These are phyloP conservation scores for Nemoura dubitans DNA, from an alignment of 2,888 invertebrate species.

Conservation along the genomic window DNA sequence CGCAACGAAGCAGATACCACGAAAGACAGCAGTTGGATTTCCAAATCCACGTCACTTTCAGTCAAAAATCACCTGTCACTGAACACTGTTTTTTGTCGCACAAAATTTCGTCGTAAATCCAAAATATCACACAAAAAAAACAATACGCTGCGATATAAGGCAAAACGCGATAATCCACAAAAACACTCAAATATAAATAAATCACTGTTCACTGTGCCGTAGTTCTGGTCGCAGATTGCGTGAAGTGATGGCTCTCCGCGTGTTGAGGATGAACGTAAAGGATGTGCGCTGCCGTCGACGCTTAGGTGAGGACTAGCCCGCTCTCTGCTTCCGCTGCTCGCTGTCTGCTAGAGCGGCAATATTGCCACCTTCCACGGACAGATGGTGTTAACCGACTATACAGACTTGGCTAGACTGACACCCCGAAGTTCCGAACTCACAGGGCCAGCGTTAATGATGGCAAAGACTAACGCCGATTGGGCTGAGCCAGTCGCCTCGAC, in stretches of 20 bases:
- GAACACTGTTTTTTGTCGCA: background rate
- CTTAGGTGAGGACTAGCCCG: background rate
- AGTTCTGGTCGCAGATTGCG: too few relatives aligned
- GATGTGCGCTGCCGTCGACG: background rate
- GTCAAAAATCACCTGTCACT: background rate
- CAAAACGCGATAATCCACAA: too few relatives aligned
- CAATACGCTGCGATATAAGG: background rate
- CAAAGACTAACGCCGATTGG: slow-evolving; percentile 54
- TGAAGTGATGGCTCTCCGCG: too few relatives aligned
- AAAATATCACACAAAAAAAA: background rate
- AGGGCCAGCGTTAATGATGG: slow-evolving; percentile 63
- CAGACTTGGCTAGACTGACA: slow-evolving; percentile 44
- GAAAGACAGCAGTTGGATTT: too few relatives aligned
- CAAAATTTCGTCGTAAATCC: background rate
- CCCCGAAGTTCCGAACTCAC: slow-evolving; percentile 55
- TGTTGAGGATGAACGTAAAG: too few relatives aligned
- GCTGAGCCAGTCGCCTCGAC: slow-evolving; percentile 46
- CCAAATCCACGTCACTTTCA: background rate
- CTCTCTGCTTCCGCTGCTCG: background rate
- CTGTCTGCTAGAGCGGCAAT: slow-evolving; percentile 37
- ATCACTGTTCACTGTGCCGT: too few relatives aligned
- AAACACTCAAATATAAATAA: too few relatives aligned
- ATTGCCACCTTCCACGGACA: slow-evolving; percentile 43
- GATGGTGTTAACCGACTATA: slow-evolving; percentile 47
- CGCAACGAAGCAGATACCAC: background rate